Conservation (phyloP, 2,113 vertebrate genomes). For the Oreochromis aureus region DNA sequence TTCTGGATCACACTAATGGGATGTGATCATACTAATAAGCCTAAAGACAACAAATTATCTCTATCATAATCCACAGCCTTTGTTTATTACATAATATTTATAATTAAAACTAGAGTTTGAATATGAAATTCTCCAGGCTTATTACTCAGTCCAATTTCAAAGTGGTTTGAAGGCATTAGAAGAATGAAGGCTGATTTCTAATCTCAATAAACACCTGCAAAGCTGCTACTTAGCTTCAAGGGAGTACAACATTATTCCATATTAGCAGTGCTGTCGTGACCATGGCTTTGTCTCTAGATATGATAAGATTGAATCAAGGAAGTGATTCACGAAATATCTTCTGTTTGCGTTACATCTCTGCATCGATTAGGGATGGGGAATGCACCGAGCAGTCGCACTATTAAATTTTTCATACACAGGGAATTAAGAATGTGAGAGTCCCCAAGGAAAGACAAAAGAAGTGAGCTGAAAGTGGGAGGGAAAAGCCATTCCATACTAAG, state of each 20-base stretch:
- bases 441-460: not conserved
- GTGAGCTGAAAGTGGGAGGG: not conserved
- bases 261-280: constrained; percentile 29
- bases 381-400: constrained; percentile 25
- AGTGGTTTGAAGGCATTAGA: constrained; percentile 51
- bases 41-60: not conserved
- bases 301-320: not conserved
- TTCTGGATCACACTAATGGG: not conserved
- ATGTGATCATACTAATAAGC: not conserved
- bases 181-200: constrained; percentile 33
- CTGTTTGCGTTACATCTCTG: constrained; percentile 37
- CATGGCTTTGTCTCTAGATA: constrained; percentile 11
- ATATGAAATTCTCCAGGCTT: constrained; percentile 14
- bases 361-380: constrained; percentile 40
- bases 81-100: constrained; percentile 22
- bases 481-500: not conserved
- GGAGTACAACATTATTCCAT: constrained; percentile 14
- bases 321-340: constrained; percentile 23
- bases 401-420: constrained; percentile 56
- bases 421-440: constrained; percentile 44
- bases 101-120: constrained; percentile 9
- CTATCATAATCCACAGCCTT: not conserved
- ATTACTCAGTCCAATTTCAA: constrained; percentile 54
- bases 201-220: constrained; percentile 51
- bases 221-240: constrained; percentile 29